Base-by-base conservation (phyloP, 92 coral and sea anemone genomes). In the Isaurus tuberculatus region DNA sequence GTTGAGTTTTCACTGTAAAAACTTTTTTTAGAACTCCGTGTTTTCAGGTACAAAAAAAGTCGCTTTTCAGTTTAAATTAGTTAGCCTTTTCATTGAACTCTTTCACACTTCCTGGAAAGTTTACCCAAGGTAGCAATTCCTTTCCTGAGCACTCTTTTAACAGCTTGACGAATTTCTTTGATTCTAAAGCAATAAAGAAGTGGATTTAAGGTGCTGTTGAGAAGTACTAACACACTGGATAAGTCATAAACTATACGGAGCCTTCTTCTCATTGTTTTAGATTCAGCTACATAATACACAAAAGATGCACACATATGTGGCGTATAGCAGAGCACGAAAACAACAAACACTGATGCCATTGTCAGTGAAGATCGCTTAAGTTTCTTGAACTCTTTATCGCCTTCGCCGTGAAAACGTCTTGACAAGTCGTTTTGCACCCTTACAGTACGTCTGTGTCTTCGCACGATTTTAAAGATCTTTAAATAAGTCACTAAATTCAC, bases 171-270 rank as follows among this genome's bases (percentile, higher is more conserved):
- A 37, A 70, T 70, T 70, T 70, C 53, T 10, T 25, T 70, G 53
- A 70, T 40, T 70, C 75, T 37, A 30, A 70, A 70, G 78, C 78
- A 72, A 8, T 72, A 72, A 25, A 72, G 78, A 72, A 72, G 32
- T 2, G 78, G 78, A 37, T 72, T 72, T 25, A 72, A 72, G 25
- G 58, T 72, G 17, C 61, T 72, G 78, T 72, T 72, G 37, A 72
- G 60, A 23, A 42, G 58, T 10, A 72, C 78, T 46, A 72, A 27
- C 78, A 72, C 32, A 0, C 43, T 37, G 6, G 61, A 72, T 23
- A 72, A 20, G 13, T 72, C 78, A 20, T 72, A 72, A 72, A 60
- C 58, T 23, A 72, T 26, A 13, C 78, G 78, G 53, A 70, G 75
- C 16, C 17, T n/a, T 36, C 13, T 70, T 17, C 63, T 61, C 79